Percentiles rank a stretch among this genome's conserved stretches.
These are phyloP conservation scores for Riparia riparia DNA, from an alignment of 2,113 vertebrate genomes.

Conservation along the genomic window DNA sequence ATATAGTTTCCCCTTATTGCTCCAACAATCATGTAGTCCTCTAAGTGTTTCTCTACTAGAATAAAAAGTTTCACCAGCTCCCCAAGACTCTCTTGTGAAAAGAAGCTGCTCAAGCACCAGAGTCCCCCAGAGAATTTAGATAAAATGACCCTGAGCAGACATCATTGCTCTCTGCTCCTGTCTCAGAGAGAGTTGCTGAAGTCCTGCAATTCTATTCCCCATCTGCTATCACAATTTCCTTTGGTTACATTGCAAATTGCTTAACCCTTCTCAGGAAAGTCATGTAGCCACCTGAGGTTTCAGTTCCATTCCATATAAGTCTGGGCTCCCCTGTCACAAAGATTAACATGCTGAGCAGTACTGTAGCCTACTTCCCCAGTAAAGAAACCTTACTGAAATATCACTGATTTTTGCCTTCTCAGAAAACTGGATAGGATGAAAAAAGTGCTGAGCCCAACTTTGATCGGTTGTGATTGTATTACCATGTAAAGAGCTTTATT, in stretches of 20 bases:
- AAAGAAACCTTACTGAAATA: not conserved
- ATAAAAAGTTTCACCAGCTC: not conserved
- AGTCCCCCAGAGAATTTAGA: not conserved
- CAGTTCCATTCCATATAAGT: fast-evolving
- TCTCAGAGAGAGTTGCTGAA: not conserved
- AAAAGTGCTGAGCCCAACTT: not conserved
- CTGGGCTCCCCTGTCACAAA: not conserved
- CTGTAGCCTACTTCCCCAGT: not conserved
- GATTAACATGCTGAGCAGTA: not conserved
- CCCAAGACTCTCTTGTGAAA: not conserved
- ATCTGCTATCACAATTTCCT: not conserved
- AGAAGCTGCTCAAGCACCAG: not conserved
- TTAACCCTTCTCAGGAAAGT: not conserved
- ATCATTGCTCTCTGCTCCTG: not conserved
- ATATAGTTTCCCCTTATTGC: not conserved
- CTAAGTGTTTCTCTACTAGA: not conserved
- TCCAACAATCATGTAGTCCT: not conserved
- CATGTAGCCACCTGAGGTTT: not conserved
- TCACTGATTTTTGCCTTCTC: not conserved
- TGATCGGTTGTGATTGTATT: not conserved
- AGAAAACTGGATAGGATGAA: not conserved
- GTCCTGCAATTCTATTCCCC: not conserved
- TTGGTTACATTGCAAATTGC: not conserved
- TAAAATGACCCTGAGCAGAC: not conserved
- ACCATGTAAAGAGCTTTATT: not conserved